phyloP scores from a whole-genome alignment of 1,140 invertebrate species.

The Dendrolimus punctatus region DNA sequence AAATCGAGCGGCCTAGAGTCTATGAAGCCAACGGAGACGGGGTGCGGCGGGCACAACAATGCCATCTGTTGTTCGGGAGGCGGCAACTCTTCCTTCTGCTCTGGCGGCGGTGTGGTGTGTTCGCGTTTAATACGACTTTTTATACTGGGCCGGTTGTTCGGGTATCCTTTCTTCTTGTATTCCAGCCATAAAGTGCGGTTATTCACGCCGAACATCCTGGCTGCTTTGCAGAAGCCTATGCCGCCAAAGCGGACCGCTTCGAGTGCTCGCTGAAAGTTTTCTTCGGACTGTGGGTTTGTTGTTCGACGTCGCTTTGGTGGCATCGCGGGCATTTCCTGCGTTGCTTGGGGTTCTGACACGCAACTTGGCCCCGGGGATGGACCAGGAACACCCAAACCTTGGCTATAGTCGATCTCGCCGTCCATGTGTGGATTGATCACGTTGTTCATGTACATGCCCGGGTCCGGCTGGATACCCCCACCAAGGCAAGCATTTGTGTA shows the following conservation, averaged over 20 bases:
- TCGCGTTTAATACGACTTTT: conserved; percentile 80
- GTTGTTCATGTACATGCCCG: conserved; percentile 49
- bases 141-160: conserved; percentile 81
- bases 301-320: conserved; percentile 38
- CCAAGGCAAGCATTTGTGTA: conserved; percentile 53
- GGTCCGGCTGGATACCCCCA: conserved; percentile 35
- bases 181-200: conserved; percentile 88
- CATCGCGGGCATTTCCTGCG: conserved; percentile 13
- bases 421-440: conserved; percentile 42
- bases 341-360: conserved; percentile 18
- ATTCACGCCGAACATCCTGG: conserved; percentile 85
- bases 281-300: conserved; percentile 80
- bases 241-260: conserved; percentile 86
- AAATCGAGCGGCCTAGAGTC: conserved; percentile 74
- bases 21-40: conserved; percentile 73
- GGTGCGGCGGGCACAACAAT: conserved; percentile 52
- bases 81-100: conserved; percentile 54
- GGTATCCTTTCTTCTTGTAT: conserved; percentile 87
- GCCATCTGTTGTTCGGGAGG: conserved; percentile 56
- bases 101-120: conserved; percentile 69
- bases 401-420: conserved; percentile 38
- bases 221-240: conserved; percentile 88
- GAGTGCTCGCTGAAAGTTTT: conserved; percentile 83
- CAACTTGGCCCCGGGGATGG: conserved; percentile 42
- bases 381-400: conserved; percentile 31